A percentile compares a stretch with the other conserved stretches of the same genome.
Evolutionary conservation across 35 echinoderm and acorn worm species (phyloP).

Genomic region (Patiria miniata): DNA sequence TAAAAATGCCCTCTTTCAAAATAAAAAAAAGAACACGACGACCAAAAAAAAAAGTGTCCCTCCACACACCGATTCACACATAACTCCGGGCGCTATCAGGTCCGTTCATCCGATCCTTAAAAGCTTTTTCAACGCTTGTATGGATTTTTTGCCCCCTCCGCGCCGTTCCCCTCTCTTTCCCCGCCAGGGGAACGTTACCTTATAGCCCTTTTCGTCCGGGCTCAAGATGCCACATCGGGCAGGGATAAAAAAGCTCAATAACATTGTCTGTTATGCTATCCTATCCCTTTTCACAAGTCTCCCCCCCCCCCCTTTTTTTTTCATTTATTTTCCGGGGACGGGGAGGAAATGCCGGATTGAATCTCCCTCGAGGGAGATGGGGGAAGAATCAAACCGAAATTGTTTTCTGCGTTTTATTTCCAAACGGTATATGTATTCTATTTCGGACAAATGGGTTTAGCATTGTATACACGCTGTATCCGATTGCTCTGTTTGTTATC

Average conservation of each 20-base stretch:
- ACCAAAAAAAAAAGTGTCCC: neutral
- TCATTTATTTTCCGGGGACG: neutral
- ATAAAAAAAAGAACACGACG: neutral
- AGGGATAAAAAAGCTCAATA: neutral
- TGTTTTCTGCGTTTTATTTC: neutral
- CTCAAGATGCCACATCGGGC: neutral
- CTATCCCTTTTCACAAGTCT: neutral
- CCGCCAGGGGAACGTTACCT: neutral
- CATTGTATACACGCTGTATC: too few species aligned
- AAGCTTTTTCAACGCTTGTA: slow-evolving; percentile 31
- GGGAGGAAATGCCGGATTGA: neutral
- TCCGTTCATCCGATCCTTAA: slow-evolving; percentile 15
- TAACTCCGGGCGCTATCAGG: neutral
- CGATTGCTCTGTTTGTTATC: too few species aligned
- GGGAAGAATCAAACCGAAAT: slow-evolving; percentile 14
- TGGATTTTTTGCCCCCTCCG: neutral
- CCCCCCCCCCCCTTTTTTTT: neutral
- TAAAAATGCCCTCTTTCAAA: too few species aligned
- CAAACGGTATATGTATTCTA: neutral
- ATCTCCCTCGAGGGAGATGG: neutral
- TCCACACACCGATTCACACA: neutral
- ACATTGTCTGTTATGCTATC: neutral
- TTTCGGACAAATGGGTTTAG: too few species aligned
- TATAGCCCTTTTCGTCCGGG: slow-evolving; percentile 3
- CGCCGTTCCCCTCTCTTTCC: neutral